phyloP scores from a whole-genome alignment of 2,888 invertebrate genomes.

The Adelphocoris suturalis region DNA sequence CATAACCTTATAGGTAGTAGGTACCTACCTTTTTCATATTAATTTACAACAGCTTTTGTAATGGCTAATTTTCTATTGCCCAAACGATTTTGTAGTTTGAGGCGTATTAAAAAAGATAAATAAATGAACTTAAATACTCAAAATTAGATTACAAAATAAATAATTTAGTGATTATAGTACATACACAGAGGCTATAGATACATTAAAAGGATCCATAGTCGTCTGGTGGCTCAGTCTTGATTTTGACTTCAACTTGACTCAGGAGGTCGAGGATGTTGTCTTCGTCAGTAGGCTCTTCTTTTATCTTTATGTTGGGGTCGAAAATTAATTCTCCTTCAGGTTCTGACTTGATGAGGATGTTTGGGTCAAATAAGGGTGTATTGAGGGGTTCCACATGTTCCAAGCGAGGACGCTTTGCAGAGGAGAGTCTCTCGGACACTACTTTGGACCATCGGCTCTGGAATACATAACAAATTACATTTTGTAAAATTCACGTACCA shows the following conservation, averaged over 20 bases:
- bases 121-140: no score
- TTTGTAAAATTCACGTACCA: no score
- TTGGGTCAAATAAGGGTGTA: background rate
- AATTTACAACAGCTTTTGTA: no score
- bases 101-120: no score
- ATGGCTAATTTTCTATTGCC: no score
- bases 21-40: no score
- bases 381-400: background rate
- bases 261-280: slow-evolving; percentile 76
- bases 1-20: no score
- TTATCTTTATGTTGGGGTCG: slow-evolving; percentile 71
- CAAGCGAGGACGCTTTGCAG: slow-evolving; percentile 45
- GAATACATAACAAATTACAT: background rate
- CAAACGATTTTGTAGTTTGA: no score
- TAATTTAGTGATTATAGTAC: no score
- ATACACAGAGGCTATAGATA: no score
- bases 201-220: slow-evolving; percentile 19
- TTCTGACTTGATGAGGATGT: background rate
- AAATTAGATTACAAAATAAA: no score
- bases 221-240: slow-evolving; percentile 77
- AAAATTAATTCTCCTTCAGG: background rate
- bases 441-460: slow-evolving; percentile 69
- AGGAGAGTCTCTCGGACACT: slow-evolving; percentile 39
- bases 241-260: slow-evolving; percentile 77
- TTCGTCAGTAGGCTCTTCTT: slow-evolving; percentile 73